Evolutionary conservation across 2,797 vertebrate species (phyloP), one percentile per base, ranked within the genome.

Genomic region (Clarias pachynema): DNA sequence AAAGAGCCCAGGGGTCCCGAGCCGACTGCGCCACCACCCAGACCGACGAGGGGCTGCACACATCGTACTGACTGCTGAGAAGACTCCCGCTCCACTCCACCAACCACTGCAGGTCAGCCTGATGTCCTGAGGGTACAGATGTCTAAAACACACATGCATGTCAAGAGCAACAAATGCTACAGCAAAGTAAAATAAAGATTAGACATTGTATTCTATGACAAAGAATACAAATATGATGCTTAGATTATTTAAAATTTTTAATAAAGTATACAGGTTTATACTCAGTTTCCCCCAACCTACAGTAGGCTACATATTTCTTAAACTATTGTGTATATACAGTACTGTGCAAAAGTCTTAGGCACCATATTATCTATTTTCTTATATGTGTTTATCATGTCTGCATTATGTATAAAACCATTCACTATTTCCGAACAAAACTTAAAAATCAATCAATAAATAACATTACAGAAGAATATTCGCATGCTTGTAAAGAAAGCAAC

Each of bases 21-120:
- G 98, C 92, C 0, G 97, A 99, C 91, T 99, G 98, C 79, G 98
- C 97, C 65, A 98, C 98, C 93, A 99, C 98, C 98, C 98, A 99
- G 80, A 99, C 98, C 0, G 98, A 97, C 82, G 98, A 99, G 60
- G 98, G 98, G 89, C 98, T 99, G 94, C 97, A 98, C 81, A 99
- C 98, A 37, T 99, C 98, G 0, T 99, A 99, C 77, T 97, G 96
- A 86, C 98, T 99, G 88, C 98, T 98, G 84, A 99, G 97, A 87
- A 99, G 93, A 65, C 97, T 95, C 0, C 97, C 97, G 3, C 96
- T 97, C 98, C 98, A 99, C 88, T 99, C 98, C 90, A 99, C 98
- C 92, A 99, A 87, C 97, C 97, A 99, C 93, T 99, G 97, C 22
- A 99, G 94, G 91, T 99, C 98, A 84, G 97, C 97, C 0, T 96